These are phyloP conservation scores for Platichthys stellatus DNA, from an alignment of 2,113 vertebrate species.

Conservation along the genomic window DNA sequence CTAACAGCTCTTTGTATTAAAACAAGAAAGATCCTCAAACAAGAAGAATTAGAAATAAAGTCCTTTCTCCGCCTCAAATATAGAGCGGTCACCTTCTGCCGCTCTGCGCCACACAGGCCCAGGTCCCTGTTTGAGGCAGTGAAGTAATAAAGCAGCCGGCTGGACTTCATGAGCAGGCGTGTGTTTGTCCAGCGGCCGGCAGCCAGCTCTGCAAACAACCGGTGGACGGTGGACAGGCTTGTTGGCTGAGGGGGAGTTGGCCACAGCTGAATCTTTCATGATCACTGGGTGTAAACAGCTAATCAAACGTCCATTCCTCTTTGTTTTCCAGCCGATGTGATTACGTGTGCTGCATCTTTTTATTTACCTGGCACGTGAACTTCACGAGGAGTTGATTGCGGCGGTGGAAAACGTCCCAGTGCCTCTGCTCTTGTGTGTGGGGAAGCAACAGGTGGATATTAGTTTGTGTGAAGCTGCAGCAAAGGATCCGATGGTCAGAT, in stretches of 20 bases:
- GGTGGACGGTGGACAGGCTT: neutral
- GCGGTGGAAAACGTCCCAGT: neutral
- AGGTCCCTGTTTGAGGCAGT: neutral
- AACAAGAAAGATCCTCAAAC: neutral
- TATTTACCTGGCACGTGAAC: neutral
- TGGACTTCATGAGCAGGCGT: neutral
- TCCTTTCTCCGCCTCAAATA: neutral
- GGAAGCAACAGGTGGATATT: neutral
- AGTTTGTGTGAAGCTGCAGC: no score
- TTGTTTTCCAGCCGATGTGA: constrained; percentile 15
- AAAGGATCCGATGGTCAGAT: no score
- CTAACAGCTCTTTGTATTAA: no score
- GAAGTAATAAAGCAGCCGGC: neutral
- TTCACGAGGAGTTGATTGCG: constrained; percentile 9
- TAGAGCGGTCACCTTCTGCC: neutral
- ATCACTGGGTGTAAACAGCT: constrained; percentile 20
- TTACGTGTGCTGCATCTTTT: constrained; percentile 23
- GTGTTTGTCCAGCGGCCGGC: neutral
- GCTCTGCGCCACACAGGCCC: neutral
- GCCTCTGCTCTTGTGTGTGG: neutral
- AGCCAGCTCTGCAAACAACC: neutral
- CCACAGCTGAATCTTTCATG: constrained; percentile 17
- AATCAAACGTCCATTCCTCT: constrained; percentile 7
- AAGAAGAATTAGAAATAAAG: neutral
- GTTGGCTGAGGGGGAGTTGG: neutral